These are phyloP conservation scores for Hemitrygon akajei DNA, from an alignment of 2,797 vertebrate species.

Conservation along the genomic window DNA sequence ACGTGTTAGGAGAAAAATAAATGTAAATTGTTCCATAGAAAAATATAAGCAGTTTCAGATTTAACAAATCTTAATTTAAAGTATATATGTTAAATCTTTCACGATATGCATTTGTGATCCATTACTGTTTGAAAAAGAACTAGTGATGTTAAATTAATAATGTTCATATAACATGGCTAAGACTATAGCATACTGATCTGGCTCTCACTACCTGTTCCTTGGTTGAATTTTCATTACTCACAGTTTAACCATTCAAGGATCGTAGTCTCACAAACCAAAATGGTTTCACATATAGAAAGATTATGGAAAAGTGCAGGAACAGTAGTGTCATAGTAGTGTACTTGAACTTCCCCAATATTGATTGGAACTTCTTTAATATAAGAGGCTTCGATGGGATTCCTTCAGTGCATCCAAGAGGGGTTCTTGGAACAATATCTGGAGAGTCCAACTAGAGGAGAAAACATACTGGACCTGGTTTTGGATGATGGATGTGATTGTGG, in stretches of 20 bases:
- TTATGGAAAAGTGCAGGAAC: too few species aligned
- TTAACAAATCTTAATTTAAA: neutral
- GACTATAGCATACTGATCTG: neutral
- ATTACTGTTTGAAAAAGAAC: neutral
- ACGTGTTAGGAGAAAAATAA: neutral
- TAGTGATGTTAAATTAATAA: neutral
- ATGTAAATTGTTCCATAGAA: neutral
- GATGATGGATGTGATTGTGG: too few species aligned
- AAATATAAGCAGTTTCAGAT: neutral
- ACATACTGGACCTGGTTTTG: too few species aligned
- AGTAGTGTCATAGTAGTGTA: too few species aligned
- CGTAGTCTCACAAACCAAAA: neutral
- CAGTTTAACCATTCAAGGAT: neutral
- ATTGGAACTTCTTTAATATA: too few species aligned
- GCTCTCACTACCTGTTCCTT: neutral
- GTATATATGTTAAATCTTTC: neutral
- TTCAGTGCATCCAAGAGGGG: too few species aligned
- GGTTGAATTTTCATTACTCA: neutral
- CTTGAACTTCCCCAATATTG: too few species aligned
- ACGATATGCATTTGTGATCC: neutral
- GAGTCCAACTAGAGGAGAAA: too few species aligned
- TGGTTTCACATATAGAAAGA: neutral
- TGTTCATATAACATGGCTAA: neutral
- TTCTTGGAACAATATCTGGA: too few species aligned
- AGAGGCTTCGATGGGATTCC: too few species aligned